Base-by-base conservation (phyloP, 2,888 invertebrate genomes). In the Drosophila sordidula region DNA sequence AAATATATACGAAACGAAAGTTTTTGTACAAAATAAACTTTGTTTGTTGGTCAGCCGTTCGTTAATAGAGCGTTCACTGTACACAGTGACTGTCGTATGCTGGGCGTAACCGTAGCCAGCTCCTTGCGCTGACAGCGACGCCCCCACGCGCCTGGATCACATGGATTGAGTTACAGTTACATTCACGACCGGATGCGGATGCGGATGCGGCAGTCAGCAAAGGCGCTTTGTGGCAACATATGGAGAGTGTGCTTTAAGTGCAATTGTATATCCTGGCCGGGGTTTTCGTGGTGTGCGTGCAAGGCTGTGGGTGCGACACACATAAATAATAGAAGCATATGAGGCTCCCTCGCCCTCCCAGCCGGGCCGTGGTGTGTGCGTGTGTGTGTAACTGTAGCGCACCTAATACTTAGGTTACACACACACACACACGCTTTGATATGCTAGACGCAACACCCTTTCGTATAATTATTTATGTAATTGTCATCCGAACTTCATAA, bases 391-490 rank as follows among this genome's bases (percentile, higher is more conserved):
- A 50, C 6, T 41, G 39, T 36, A 49, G 16, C 14, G 32, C 36
- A 47, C 50, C 38, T 70, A 75, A 75, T 75, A 54, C 72, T 76
- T 68, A 57, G 56, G 58, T 76, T 72, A 68, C 76, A 69, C 57
- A 50, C 56, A 14, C 52, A 39, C 26, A 22, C 54, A 12, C 46
- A 18, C 42, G 29, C 62, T 54, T 59, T 57, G 62, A 54, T 42
- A 71, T 67, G 63, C 61, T 51, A 68, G 72, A 62, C 72, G 64
- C 64, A 42, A 70, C 67, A 86, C 86, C 83, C 85, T 81, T 86
- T 80, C 78, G 61, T 78, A 78, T 87, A 88, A 86, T 88, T 88
- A 86, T 87, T 88, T 88, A 86, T 87, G 81, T 86, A 88, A 88
- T 88, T 87, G 86, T 86, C 86, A 87, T 87, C 77, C 80, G 87